These are phyloP conservation scores for Coenonympha glycerion DNA, from an alignment of 2,888 invertebrate species.

Conservation along the genomic window DNA sequence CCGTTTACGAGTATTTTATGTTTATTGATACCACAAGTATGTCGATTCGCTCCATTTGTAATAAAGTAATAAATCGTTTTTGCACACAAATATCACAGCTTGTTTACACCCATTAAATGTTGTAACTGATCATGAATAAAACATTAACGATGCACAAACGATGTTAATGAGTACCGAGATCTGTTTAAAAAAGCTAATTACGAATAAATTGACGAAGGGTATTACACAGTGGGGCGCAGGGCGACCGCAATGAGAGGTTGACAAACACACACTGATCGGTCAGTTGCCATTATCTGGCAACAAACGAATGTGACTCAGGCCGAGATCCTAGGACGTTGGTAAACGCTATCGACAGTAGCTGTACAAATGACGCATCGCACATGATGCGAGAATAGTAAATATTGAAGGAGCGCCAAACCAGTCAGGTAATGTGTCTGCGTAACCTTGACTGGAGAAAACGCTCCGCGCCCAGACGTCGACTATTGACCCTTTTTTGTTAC, in stretches of 20 bases:
- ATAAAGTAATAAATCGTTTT: constrained; percentile 39
- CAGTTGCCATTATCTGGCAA: constrained; percentile 52
- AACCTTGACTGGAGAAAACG: constrained; percentile 35
- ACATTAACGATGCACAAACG: constrained; percentile 25
- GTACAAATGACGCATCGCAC: constrained; percentile 54
- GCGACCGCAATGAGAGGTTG: constrained; percentile 38
- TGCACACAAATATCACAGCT: constrained; percentile 36
- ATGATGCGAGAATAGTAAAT: constrained; percentile 45
- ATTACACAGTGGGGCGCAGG: constrained; percentile 33
- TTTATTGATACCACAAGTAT: constrained; percentile 32
- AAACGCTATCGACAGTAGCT: constrained; percentile 56
- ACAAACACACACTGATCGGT: constrained; percentile 52
- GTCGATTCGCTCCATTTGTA: constrained; percentile 49
- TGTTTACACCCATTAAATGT: constrained; percentile 34
- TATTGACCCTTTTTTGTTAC: constrained; percentile 20
- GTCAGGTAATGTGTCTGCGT: constrained; percentile 36
- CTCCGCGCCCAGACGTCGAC: constrained; percentile 13
- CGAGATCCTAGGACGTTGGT: constrained; percentile 57
- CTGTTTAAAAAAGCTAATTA: constrained; percentile 3
- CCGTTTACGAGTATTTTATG: too few relatives aligned
- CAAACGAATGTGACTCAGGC: constrained; percentile 58
- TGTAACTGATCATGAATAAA: constrained; percentile 35
- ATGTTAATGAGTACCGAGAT: constrained; percentile 11
- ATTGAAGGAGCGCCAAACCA: constrained; percentile 49
- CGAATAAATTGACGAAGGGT: constrained; percentile 27